Base-by-base conservation (phyloP, 1,140 invertebrate species). In the Saccostrea cuccullata region DNA sequence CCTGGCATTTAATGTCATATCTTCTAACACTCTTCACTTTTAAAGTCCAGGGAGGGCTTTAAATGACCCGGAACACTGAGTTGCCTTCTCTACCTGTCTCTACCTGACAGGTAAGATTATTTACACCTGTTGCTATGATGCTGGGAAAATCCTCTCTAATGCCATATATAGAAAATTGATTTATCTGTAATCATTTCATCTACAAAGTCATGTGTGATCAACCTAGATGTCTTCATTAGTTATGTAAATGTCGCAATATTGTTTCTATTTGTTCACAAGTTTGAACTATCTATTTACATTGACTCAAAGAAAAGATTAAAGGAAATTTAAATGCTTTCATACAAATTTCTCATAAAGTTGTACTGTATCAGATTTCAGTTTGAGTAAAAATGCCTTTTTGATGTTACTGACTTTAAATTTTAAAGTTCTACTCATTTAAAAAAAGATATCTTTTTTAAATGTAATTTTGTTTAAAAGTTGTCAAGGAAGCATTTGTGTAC, bases 1-100 rank as follows among this genome's bases (percentile, higher is more conserved):
- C 70, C 70, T 73, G 70, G 70, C 30, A 73, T 73, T 73, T 73
- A 73, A 73, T 73, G 70, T 73, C 30, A 73, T 73, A 73, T 73
- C 70, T 73, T 73, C 70, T 73, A 17, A 73, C 70, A 73, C 70
- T 73, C 70, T 73, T 73, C 70, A 73, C 26, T 73, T 73, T 73
- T 73, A 73, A 73, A 73, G 26, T 4, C 70, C 12, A 36, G 23
- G 15, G 23, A 23, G 30, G 70, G 70, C 26, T 64, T 73, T 73
- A 73, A 73, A 73, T 26, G 70, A 15, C 23, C 30, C 26, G 70
- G 70, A 73, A 73, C 70, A 30, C 15, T 73, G 8, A 15, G 30
- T 23, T 73, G 2, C 26, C 15, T 15, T 2, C 70, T 64, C 6
- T 64, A 73, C 70, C 70, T 73, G 23, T 73, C 30, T 30, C 23